Evolutionary conservation across 2,888 invertebrate genomes (phyloP).

Genomic region (Plebejus argus): DNA sequence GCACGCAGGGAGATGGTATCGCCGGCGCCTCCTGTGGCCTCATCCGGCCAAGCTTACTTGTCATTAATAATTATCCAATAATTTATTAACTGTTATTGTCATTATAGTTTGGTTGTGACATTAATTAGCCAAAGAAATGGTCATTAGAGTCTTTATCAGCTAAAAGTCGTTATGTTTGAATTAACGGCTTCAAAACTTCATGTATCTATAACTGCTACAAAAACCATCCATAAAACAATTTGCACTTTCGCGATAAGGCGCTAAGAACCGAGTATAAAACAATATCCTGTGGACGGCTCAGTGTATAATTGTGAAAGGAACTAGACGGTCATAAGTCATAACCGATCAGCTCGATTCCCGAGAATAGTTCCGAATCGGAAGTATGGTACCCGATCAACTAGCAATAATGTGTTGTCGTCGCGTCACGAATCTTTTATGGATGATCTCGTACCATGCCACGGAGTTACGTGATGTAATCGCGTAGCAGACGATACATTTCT

Average conservation of each 20-base stretch:
- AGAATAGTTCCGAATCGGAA: constrained; percentile 81
- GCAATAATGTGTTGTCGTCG: constrained; percentile 77
- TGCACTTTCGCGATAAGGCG: not conserved
- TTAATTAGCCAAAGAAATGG: not conserved
- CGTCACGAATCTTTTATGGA: constrained; percentile 75
- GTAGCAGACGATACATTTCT: constrained; percentile 58
- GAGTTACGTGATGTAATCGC: constrained; percentile 38
- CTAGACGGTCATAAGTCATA: constrained; percentile 48
- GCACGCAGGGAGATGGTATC: constrained; percentile 65
- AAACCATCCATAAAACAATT: not conserved
- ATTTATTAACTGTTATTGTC: not conserved
- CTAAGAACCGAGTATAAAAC: constrained; percentile 7
- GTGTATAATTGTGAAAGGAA: constrained; percentile 31
- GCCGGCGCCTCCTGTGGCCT: constrained; percentile 63
- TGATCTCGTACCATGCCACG: constrained; percentile 49
- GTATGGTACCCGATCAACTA: constrained; percentile 74
- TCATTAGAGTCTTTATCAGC: no score
- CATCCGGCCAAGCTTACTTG: constrained; percentile 71
- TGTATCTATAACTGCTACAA: not conserved
- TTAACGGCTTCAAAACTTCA: not conserved
- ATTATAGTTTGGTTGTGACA: not conserved
- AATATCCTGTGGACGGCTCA: constrained; percentile 16
- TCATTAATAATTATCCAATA: constrained; percentile 61
- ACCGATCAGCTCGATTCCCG: constrained; percentile 63
- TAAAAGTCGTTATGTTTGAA: not conserved